phyloP scores from a whole-genome alignment of 1,140 invertebrate species.

The Caenorhabditis inopinata region DNA sequence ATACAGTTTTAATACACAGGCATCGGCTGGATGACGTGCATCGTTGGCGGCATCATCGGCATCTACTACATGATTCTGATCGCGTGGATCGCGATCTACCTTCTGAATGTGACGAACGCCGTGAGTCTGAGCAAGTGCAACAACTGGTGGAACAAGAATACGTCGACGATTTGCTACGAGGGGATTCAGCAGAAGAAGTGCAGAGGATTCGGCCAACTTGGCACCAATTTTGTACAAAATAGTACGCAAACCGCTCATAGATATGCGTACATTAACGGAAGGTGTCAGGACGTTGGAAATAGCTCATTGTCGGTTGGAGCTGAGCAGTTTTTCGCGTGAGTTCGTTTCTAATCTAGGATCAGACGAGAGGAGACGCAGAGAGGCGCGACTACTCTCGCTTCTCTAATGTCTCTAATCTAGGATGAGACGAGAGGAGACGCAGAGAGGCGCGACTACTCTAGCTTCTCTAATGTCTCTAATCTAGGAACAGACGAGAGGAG shows the following conservation, averaged over 20 bases:
- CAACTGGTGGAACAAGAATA: neutral
- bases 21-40: neutral
- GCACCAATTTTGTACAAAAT: too few relatives aligned
- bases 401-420: too few relatives aligned
- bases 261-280: neutral
- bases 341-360: neutral
- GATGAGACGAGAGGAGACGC: too few relatives aligned
- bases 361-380: too few relatives aligned
- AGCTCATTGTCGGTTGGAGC: neutral
- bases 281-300: neutral
- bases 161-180: neutral
- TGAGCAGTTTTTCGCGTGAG: conserved; percentile 7
- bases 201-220: neutral
- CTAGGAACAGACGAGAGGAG: too few relatives aligned
- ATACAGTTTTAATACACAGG: neutral
- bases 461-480: too few relatives aligned
- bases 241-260: neutral
- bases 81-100: neutral
- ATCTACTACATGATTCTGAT: conserved; percentile 16
- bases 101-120: neutral
- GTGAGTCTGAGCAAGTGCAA: neutral
- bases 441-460: too few relatives aligned
- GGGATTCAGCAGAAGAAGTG: neutral
- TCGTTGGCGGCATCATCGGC: neutral
- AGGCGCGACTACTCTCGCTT: too few relatives aligned